Evolutionary conservation across 2,797 vertebrate genomes (phyloP), one percentile per base, ranked within the genome.

Genomic region (Pagetopsis macropterus): DNA sequence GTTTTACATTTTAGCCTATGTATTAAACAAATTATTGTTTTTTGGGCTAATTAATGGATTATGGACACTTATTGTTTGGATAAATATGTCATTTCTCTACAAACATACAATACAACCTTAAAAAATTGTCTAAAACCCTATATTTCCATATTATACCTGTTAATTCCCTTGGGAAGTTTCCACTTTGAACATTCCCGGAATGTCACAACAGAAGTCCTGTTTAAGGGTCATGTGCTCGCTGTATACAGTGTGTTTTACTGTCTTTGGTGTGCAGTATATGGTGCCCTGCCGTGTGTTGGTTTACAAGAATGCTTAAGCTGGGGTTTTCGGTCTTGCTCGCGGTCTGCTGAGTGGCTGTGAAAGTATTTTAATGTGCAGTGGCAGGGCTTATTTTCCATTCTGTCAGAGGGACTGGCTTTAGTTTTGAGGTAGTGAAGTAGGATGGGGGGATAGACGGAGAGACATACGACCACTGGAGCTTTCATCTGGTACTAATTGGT

Each of bases 371-470:
- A 87, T 90, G 86, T 89, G 86, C 78, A 86, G 76, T 81, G 77
- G 82, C 75, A 59, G 61, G 59, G 59, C 52, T 84, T 85, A 87
- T 87, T 94, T 95, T 95, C 92, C 92, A 93, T 92, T 93, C 78
- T 84, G 87, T 93, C 88, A 90, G 84, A 81, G 43, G 80, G 79
- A 74, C 79, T 87, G 80, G 60, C 84, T 91, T 79, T 84, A 66
- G 63, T 56, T 60, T 70, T 70, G 76, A 84, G 78, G 50, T 70
- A 73, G 72, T 79, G 73, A 78, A 60, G 64, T 45, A 75, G 56
- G 70, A 70, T 73, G 55, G 27, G 43, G 33, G 67, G 72, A 50
- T 3, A 81, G 56, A 71, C 23, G 19, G 50, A 56, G 55, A 57
- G 51, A 63, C 55, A 45, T 57, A 65, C 43, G 14, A 76, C 67